These are phyloP conservation scores for Alexandromys fortis DNA, from an alignment of 2,113 vertebrate genomes.

Conservation along the genomic window DNA sequence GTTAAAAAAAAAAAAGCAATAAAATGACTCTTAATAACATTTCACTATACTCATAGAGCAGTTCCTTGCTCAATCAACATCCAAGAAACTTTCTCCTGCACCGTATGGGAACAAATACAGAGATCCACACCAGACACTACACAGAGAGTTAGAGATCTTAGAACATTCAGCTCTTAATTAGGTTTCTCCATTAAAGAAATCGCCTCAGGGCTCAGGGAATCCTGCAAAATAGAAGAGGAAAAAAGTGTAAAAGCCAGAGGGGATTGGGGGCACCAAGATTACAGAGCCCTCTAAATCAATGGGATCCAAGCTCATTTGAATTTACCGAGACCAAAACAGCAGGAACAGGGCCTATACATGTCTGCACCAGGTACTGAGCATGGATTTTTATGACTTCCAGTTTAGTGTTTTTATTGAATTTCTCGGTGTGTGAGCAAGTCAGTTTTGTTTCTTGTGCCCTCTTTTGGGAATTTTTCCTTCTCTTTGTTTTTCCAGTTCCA, in stretches of 20 bases:
- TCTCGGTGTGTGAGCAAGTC: not conserved
- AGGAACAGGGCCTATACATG: not conserved
- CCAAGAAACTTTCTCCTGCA: not conserved
- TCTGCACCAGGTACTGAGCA: not conserved
- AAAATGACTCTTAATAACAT: not conserved
- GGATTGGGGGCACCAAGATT: not conserved
- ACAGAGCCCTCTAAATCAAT: not conserved
- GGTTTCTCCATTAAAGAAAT: not conserved
- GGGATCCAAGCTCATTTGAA: not conserved
- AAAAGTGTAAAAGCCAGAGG: not conserved
- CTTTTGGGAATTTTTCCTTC: not conserved
- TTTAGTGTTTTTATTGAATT: not conserved
- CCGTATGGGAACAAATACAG: not conserved
- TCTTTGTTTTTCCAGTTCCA: not conserved
- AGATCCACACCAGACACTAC: not conserved
- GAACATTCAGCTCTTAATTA: not conserved
- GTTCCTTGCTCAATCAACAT: not conserved
- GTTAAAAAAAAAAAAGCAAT: not conserved
- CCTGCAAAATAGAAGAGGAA: not conserved
- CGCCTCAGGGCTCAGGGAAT: accelerated
- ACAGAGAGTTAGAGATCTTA: not conserved
- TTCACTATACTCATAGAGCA: not conserved
- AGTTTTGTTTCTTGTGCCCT: not conserved
- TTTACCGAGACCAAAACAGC: not conserved
- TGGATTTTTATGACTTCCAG: not conserved